Evolutionary conservation across 1,140 invertebrate species (phyloP).

Genomic region (honey bee (Apis mellifera)): DNA sequence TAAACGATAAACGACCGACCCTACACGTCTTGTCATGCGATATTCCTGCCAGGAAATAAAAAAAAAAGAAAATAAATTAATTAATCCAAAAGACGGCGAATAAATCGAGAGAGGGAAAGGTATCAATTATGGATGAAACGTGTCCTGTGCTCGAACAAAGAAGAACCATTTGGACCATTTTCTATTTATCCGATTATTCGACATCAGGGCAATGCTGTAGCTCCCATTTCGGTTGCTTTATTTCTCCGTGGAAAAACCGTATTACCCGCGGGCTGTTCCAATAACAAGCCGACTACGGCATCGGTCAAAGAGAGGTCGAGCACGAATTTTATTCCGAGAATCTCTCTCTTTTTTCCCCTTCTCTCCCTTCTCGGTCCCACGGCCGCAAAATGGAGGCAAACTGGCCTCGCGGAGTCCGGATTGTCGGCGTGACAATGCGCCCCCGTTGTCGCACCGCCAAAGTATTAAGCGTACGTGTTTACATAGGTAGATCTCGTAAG

Average conservation of each 20-base stretch:
- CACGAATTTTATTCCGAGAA: conserved; percentile 1
- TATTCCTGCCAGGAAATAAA: no score
- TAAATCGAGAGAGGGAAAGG: no score
- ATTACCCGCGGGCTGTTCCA: not conserved
- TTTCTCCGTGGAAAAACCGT: not conserved
- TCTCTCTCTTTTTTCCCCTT: not conserved
- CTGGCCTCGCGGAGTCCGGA: conserved; percentile 17
- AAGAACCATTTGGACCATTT: no score
- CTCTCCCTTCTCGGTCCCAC: not conserved
- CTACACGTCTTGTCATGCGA: no score
- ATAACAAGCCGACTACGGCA: not conserved
- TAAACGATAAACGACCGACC: no score
- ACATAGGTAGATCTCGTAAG: conserved; percentile 62
- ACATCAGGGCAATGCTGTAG: no score
- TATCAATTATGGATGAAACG: no score
- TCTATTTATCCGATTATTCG: not conserved
- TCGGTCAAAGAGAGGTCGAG: not conserved
- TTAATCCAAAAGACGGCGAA: no score
- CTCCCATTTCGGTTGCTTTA: not conserved
- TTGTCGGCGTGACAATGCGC: conserved; percentile 50
- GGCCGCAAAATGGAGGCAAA: not conserved
- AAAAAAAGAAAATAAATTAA: no score
- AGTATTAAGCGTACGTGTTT: conserved; percentile 59
- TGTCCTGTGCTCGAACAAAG: no score
- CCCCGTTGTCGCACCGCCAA: conserved; percentile 46